Evolutionary conservation across 1,140 invertebrate genomes (phyloP).

Genomic region (Pseudomyrmex dendroicus): DNA sequence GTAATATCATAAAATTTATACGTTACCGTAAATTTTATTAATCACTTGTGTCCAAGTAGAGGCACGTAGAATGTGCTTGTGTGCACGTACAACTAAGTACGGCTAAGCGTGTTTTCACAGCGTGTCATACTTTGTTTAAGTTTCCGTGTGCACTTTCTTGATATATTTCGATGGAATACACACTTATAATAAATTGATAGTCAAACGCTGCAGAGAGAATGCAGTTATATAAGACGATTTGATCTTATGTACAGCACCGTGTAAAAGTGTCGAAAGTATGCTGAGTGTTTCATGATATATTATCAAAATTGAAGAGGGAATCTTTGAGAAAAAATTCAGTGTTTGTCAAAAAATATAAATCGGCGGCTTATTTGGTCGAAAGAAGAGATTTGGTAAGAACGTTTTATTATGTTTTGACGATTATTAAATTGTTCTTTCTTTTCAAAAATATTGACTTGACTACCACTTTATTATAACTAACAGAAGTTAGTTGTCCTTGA

Average conservation of each 20-base stretch:
- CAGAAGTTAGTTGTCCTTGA: slow-evolving; percentile 55
- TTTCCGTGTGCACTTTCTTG: slow-evolving; percentile 49
- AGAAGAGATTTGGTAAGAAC: not conserved
- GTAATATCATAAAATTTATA: slow-evolving; percentile 48
- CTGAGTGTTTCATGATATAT: slow-evolving; percentile 1
- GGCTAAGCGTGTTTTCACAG: slow-evolving; percentile 61
- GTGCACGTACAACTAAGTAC: slow-evolving; percentile 54
- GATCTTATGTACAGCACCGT: not conserved
- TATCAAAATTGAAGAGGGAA: slow-evolving; percentile 28
- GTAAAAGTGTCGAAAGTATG: slow-evolving; percentile 41
- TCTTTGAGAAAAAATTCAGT: not conserved
- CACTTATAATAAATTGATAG: slow-evolving; percentile 52
- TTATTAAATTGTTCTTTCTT: not conserved
- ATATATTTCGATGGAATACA: slow-evolving; percentile 47
- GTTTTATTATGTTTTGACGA: not conserved
- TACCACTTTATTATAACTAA: slow-evolving; percentile 54
- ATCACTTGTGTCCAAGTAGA: slow-evolving; percentile 70
- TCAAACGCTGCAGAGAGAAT: not conserved
- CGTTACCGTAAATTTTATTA: slow-evolving; percentile 56
- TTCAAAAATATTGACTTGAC: slow-evolving; percentile 26
- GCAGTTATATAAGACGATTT: not conserved
- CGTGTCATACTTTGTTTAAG: slow-evolving; percentile 62
- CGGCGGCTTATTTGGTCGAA: not conserved
- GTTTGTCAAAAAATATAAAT: slow-evolving; percentile 12
- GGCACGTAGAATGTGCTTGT: slow-evolving; percentile 75